Base-by-base conservation (phyloP, 1,140 invertebrate genomes). In the Ladona fulva region DNA sequence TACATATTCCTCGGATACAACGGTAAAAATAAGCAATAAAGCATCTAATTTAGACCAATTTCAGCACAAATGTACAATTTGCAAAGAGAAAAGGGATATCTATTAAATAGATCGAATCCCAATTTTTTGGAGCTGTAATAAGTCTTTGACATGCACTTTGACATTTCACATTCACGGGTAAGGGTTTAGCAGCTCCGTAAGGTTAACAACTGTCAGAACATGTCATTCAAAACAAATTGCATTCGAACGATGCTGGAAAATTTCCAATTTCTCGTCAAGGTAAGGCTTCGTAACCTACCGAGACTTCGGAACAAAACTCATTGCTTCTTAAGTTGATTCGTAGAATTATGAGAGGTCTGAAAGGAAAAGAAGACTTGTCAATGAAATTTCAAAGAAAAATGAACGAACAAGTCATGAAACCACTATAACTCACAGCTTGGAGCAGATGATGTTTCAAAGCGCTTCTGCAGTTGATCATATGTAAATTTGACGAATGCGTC, bases 401-500 rank as follows among this genome's bases (percentile, higher is more conserved):
- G 29, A 37, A 37, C 8, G 1, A 37, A 37, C 29, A 5, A 37
- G 1, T 37, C 29, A 37, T 8, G 8, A 37, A 37, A 37, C 8
- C 8, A 1, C 1, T 6, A 6, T 1, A 66, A 89, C 91, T 92
- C 84, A 92, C 92, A 89, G 87, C 90, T 89, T 80, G 90, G 89
- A 80, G 90, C 89, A 82, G 87, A 86, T 80, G 85, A 84, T 78
- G 86, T 86, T 86, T 93, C 91, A 84, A 95, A 95, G 85, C 91
- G 91, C 86, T 92, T 93, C 83, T 95, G 94, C 83, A 98, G 94
- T 88, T 98, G 97, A 87, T 99, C 97, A 83, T 96, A 94, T 80
- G 96, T 98, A 86, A 98, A 98, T 86, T 96, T 97, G 24, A 98
- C 95, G 87, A 98, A 98, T 82, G 95, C 93, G 86, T 98, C 96